These are phyloP conservation scores for Trinorchestia longiramus DNA, from an alignment of 1,140 invertebrate species.

Conservation along the genomic window DNA sequence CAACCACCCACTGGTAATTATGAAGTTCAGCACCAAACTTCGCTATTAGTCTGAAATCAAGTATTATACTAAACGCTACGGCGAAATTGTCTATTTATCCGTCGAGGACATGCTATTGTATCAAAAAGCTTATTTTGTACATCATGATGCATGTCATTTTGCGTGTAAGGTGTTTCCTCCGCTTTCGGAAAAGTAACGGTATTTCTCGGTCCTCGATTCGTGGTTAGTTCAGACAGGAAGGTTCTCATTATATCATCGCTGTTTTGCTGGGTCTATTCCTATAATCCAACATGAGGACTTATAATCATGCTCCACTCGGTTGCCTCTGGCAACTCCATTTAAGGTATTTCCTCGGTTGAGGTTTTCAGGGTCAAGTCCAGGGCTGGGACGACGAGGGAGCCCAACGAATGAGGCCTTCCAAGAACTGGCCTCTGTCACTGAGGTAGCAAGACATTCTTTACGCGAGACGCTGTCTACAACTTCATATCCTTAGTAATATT, in stretches of 20 bases:
- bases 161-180: background rate
- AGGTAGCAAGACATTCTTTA: background rate
- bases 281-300: background rate
- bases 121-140: background rate
- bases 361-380: conserved; percentile 53
- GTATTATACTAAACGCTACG: background rate
- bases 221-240: conserved; percentile 9
- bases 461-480: background rate
- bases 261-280: background rate
- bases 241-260: conserved; percentile 25
- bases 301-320: background rate
- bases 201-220: background rate
- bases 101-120: background rate
- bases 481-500: background rate
- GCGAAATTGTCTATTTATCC: background rate
- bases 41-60: background rate
- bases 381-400: background rate
- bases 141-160: background rate
- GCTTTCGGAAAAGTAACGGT: background rate
- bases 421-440: background rate
- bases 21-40: background rate
- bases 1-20: background rate
- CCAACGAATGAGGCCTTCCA: background rate
- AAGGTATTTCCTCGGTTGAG: conserved; percentile 48
- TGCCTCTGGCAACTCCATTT: conserved; percentile 42